A percentile compares a stretch with the other conserved stretches of the same genome.
Conservation (phyloP, 2,888 invertebrate species). For the Lysandra bellargus region DNA sequence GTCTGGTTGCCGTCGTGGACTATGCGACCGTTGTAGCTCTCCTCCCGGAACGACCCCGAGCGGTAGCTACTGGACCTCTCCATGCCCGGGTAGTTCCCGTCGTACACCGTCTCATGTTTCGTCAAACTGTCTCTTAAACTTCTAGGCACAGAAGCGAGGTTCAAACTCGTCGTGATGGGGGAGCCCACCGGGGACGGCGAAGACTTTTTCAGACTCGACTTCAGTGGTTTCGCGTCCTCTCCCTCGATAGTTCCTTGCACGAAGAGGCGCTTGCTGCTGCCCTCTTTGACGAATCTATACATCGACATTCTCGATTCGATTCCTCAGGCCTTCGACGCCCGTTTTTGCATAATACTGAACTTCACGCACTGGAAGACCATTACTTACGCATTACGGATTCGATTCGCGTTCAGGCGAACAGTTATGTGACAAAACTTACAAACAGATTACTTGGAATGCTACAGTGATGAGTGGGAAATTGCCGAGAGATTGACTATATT, state of each 20-base stretch:
- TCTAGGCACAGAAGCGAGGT: constrained; percentile 78
- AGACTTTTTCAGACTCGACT: constrained; percentile 77
- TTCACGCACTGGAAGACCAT: constrained; percentile 54
- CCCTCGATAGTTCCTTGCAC: constrained; percentile 87
- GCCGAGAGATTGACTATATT: constrained; percentile 42
- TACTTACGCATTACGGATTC: constrained; percentile 64
- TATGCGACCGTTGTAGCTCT: constrained; percentile 70
- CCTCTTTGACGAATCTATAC: constrained; percentile 90
- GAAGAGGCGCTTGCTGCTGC: constrained; percentile 84
- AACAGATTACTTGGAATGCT: constrained; percentile 44
- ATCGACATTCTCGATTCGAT: constrained; percentile 81
- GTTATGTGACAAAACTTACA: constrained; percentile 49
- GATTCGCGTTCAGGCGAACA: constrained; percentile 56
- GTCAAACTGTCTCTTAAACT: constrained; percentile 77
- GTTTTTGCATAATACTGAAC: constrained; percentile 60
- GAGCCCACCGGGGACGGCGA: constrained; percentile 78
- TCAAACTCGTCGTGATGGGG: constrained; percentile 82
- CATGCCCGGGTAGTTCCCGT: constrained; percentile 74
- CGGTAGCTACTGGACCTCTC: constrained; percentile 67
- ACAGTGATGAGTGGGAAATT: constrained; percentile 41
- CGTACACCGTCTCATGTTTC: constrained; percentile 73
- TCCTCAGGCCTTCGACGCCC: constrained; percentile 59
- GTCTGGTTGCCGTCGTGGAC: constrained; percentile 76
- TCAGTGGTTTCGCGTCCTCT: constrained; percentile 78
- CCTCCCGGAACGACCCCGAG: constrained; percentile 68